Conservation (phyloP, 2,113 vertebrate genomes). For the Psammodynastes pulverulentus region DNA sequence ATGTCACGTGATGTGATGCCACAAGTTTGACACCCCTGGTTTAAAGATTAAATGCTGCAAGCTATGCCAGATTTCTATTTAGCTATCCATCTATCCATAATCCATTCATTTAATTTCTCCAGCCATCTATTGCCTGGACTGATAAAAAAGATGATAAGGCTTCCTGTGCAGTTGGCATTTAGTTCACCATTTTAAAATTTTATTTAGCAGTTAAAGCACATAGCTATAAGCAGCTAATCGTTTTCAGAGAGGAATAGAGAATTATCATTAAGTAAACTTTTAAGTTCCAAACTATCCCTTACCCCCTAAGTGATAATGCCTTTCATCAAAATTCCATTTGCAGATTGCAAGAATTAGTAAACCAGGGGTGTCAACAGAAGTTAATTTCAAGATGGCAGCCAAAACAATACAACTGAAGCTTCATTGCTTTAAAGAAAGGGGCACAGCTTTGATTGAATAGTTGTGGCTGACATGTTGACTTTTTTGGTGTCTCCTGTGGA, state of each 20-base stretch:
- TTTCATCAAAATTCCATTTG: neutral
- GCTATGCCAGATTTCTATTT: neutral
- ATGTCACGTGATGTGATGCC: no score
- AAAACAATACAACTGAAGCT: neutral
- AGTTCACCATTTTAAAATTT: constrained; percentile 9
- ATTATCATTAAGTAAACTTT: constrained; percentile 1
- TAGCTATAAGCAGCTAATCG: constrained; percentile 9
- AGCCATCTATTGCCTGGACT: neutral
- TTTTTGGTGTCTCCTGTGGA: neutral
- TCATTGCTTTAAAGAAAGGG: neutral
- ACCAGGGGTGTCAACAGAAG: neutral
- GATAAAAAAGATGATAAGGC: constrained; percentile 14
- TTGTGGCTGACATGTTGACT: neutral
- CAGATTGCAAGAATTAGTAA: constrained; percentile 1
- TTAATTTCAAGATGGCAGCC: neutral
- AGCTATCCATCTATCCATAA: neutral
- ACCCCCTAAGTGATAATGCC: neutral
- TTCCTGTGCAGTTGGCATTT: constrained; percentile 28
- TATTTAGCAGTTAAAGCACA: constrained; percentile 14
- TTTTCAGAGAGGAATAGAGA: neutral
- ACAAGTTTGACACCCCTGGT: no score
- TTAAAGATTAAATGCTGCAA: neutral
- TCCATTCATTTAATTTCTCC: neutral
- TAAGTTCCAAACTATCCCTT: neutral
- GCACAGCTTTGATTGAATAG: neutral